Evolutionary conservation across 2,888 invertebrate species (phyloP).

Genomic region (Elaeidobius kamerunicus): DNA sequence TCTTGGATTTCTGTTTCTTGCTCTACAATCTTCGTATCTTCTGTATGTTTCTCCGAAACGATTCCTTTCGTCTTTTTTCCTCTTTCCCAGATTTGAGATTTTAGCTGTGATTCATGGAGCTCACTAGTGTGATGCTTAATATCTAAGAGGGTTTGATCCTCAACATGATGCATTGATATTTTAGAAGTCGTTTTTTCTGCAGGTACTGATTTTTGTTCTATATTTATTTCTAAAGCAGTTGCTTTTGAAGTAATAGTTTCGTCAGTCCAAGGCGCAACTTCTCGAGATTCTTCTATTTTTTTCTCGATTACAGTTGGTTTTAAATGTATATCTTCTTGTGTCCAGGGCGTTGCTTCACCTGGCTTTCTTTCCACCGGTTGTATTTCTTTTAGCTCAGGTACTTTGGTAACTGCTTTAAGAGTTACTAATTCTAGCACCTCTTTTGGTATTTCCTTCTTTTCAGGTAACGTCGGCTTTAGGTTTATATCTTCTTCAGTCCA

Average conservation of each 20-base stretch:
- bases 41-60: slow-evolving; percentile 11
- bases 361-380: slow-evolving; percentile 7
- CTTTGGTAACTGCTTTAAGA: slow-evolving; percentile 49
- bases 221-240: background rate
- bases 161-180: slow-evolving; percentile 13
- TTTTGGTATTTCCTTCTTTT: slow-evolving; percentile 53
- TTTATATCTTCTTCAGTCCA: slow-evolving; percentile 48
- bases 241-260: slow-evolving; percentile 49
- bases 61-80: slow-evolving; percentile 4
- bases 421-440: slow-evolving; percentile 52
- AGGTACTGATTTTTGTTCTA: background rate
- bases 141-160: slow-evolving; percentile 22
- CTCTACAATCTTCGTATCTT: slow-evolving; percentile 7
- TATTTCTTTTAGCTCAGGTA: slow-evolving; percentile 7
- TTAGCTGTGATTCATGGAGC: slow-evolving; percentile 6
- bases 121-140: slow-evolving; percentile 16
- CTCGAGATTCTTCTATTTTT: slow-evolving; percentile 51
- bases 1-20: background rate
- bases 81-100: slow-evolving; percentile 17
- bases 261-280: slow-evolving; percentile 52
- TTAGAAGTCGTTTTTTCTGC: background rate
- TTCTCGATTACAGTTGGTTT: slow-evolving; percentile 49
- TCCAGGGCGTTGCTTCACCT: slow-evolving; percentile 52
- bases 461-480: slow-evolving; percentile 49
- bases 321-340: slow-evolving; percentile 58